Base-by-base conservation (phyloP, 2,797 vertebrate genomes). In the Bovichtus diacanthus region DNA sequence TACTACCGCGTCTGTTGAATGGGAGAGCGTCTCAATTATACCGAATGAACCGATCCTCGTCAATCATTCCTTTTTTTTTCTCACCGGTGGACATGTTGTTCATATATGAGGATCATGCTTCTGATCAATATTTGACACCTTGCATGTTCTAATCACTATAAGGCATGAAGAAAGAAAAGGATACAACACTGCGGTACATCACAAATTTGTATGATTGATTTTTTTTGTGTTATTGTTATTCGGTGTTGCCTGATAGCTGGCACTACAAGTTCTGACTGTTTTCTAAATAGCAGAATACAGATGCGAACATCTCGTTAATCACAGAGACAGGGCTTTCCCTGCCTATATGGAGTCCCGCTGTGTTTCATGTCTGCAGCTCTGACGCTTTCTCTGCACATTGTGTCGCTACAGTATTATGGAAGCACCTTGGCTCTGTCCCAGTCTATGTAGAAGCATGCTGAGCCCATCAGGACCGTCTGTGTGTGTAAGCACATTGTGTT, bases 31-130 rank as follows among this genome's bases (percentile, higher is more conserved):
- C 80, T 86, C 73, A 81, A 41, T 88, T 77, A 66, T 47, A 59
- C 71, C 78, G 23, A 79, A 79, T 66, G 59, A 84, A 69, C 78
- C 65, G 65, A 78, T 88, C 62, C 66, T 68, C 86, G 82, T 90
- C 82, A 76, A 50, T 78, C 76, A 60, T 53, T 21, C 55, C n/a
- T n/a, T n/a, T 34, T 34, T 34, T 74, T 77, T 80, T 60, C 41
- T 31, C 39, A 72, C 44, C 66, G 61, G 39, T 56, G 38, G 73
- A 44, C 41, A 49, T 16, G 43, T 78, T 69, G 55, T 68, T 77
- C 64, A 47, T 39, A 51, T 46, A 46, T 68, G 25, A 64, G 34
- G 72, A 53, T 80, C 29, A 31, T n/a, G 58, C 61, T 53, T 81
- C 46, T 46, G 53, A 80, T 81, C 38, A 51, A 69, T 76, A 65